phyloP scores from a whole-genome alignment of 2,113 vertebrate genomes.

The Neotoma lepida region DNA sequence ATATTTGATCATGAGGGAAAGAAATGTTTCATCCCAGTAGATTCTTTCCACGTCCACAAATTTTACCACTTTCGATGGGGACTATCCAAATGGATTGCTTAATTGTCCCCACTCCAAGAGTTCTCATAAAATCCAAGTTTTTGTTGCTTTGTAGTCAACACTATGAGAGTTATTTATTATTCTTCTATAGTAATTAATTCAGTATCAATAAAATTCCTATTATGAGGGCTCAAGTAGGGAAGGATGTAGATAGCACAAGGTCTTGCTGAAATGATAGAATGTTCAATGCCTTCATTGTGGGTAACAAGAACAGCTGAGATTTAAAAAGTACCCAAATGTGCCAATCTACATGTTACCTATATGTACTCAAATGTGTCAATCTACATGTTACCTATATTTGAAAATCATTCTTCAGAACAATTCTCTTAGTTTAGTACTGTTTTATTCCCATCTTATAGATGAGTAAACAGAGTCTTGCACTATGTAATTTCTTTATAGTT shows the following conservation, averaged over 20 bases:
- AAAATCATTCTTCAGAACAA: background rate
- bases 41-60: background rate
- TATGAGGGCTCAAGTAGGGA: background rate
- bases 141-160: background rate
- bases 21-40: background rate
- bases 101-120: background rate
- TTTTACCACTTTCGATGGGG: background rate
- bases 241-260: background rate
- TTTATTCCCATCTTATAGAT: background rate
- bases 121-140: background rate
- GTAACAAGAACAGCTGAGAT: background rate
- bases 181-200: background rate
- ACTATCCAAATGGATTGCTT: conserved; percentile 18
- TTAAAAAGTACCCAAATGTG: background rate
- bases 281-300: background rate
- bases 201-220: background rate
- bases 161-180: background rate
- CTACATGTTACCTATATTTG: background rate
- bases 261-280: conserved; percentile 8
- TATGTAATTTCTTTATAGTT: conserved; percentile 29
- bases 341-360: background rate
- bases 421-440: background rate
- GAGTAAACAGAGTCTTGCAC: background rate
- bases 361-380: background rate
- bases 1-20: background rate